A percentile compares a stretch with the other conserved stretches of the same genome.
Evolutionary conservation across 1,140 invertebrate species (phyloP).

Genomic region (Rhagoletis pomonella): DNA sequence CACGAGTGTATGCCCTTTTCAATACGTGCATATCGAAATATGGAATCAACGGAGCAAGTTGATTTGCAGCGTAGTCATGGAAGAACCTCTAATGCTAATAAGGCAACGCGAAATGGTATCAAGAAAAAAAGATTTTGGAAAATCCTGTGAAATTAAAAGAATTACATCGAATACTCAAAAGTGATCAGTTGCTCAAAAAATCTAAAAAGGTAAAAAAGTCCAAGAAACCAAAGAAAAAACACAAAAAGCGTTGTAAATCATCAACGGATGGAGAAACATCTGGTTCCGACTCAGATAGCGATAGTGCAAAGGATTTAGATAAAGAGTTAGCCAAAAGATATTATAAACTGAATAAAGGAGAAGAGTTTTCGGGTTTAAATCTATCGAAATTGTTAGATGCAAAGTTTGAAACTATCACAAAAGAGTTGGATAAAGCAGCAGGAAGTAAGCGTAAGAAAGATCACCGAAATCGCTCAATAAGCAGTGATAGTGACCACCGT

Average conservation of each 20-base stretch:
- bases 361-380: constrained; percentile 56
- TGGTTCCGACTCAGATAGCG: constrained; percentile 66
- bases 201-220: constrained; percentile 77
- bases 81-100: constrained; percentile 91
- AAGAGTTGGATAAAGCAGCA: constrained; percentile 70
- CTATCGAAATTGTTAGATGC: constrained; percentile 66
- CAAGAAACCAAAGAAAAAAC: constrained; percentile 75
- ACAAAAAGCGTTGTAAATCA: constrained; percentile 61
- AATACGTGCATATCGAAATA: constrained; percentile 75
- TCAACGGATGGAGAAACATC: neutral
- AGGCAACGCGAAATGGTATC: constrained; percentile 90
- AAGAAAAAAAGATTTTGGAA: constrained; percentile 85
- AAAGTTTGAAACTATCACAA: constrained; percentile 69
- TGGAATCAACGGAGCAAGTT: constrained; percentile 78
- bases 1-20: constrained; percentile 86
- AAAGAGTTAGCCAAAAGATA: constrained; percentile 75
- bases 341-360: constrained; percentile 64
- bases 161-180: constrained; percentile 84
- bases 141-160: constrained; percentile 94
- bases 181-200: constrained; percentile 77
- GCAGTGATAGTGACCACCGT: constrained; percentile 21
- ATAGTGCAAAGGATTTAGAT: constrained; percentile 75
- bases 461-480: neutral
- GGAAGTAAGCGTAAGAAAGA: constrained; percentile 55
- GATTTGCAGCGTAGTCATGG: constrained; percentile 86